Base-by-base conservation (phyloP, 2,888 invertebrate species). In the Ceriagrion tenellum region DNA sequence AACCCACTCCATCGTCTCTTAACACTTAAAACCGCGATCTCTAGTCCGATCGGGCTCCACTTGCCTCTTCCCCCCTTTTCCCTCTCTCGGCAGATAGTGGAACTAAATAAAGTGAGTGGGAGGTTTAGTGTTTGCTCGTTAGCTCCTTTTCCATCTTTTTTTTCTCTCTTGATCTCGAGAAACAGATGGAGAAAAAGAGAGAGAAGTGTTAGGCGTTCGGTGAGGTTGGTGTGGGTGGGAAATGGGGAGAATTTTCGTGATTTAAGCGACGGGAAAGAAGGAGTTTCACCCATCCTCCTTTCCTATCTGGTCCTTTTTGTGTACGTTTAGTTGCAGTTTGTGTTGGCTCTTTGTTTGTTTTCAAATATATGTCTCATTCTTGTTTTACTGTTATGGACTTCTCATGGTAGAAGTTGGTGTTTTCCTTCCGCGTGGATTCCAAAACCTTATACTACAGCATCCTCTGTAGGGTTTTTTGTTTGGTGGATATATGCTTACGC, bases 61-160 rank as follows among this genome's bases (percentile, higher is more conserved):
- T 35, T 35, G 30, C 81, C 81, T 81, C 35, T 13, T n/a, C n/a
- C 69, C 13, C 59, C 59, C 2, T 20, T n/a, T 23, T n/a, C 69
- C 69, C 81, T 81, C 81, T 81, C 81, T 30, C 16, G 81, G 3
- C 23, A 10, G 81, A 81, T 81, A 81, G 81, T 81, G 35, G 81
- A 81, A 35, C 81, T 81, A 81, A 81, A 35, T 35, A 81, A 35
- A 35, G 81, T 81, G 81, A 35, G 81, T 35, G 81, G 81, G 81
- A 69, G 69, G 69, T 35, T 26, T 81, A 81, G 81, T 81, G 81
- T 81, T 81, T 81, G 81, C 35, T 35, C 35, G 30, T 81, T 16
- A 81, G 81, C 30, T 81, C 81, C 81, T 81, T 13, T 81, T 10
- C 81, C 30, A 26, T 35, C 3, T 35, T 81, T 81, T 81, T 35